Evolutionary conservation across 2,888 invertebrate genomes (phyloP), one percentile per base, ranked within the genome.

Genomic region (Pedicia rivosa): DNA sequence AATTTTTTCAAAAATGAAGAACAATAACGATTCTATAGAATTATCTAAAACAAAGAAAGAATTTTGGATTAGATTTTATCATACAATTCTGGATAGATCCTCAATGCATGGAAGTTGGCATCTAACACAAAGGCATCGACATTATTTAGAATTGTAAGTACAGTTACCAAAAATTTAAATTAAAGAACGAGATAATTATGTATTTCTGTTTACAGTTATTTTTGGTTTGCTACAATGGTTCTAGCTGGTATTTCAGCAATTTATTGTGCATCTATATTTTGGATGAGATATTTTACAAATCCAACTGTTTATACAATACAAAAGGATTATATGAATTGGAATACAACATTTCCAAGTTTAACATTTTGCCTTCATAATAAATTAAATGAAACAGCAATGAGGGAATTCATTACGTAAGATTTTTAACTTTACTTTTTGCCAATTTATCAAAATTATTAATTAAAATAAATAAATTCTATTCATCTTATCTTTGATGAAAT

Each of bases 281-380:
- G 44, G 44, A 17, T 14, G n/a, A 32, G 44, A 26, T 43, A 43
- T 36, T 37, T 41, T 10, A 15, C 32, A 12, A 38, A 42, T 25
- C 44, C 46, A 27, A 42, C 42, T 8, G 43, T 45, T 8, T 37
- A 44, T 9, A 35, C 42, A 6, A 37, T 46, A 24, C 42, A 46
- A 40, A 33, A 39, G 2, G 44, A 46, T 31, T 46, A 45, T 24
- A 38, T 41, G 30, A 42, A 42, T 31, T 44, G 46, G 41, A 46
- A 46, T 25, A 40, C 41, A 14, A 45, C 45, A 13, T 46, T 45
- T 39, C 46, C 46, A 7, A 40, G 41, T 16, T 17, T 46, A 5
- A 46, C 46, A 9, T 15, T 46, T 10, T 46, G 46, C 25, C 25
- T 38, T 16, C 38, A 29, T 3, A 14, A 41, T n/a, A 42, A 42